phyloP scores from a whole-genome alignment of 2,797 vertebrate species.

The Manis crassicaudata region DNA sequence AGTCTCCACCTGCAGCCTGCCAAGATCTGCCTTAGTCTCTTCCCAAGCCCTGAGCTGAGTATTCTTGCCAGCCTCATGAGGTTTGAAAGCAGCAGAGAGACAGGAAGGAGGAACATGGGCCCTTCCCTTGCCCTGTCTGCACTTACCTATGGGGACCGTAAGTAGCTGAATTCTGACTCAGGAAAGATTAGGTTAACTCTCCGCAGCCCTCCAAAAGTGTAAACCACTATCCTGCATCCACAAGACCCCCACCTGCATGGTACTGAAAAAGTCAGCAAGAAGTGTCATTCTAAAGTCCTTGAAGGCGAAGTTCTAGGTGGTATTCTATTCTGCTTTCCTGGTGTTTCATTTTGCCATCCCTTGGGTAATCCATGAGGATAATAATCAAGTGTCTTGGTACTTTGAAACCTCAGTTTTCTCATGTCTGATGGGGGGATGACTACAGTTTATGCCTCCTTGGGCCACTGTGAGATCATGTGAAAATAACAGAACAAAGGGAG shows the following conservation, averaged over 20 bases:
- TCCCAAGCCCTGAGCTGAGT: not conserved
- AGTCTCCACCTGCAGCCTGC: not conserved
- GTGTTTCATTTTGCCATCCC: not conserved
- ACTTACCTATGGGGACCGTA: fast-evolving
- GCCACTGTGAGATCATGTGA: not conserved
- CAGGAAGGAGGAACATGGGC: fast-evolving
- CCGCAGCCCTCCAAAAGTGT: too few relatives aligned
- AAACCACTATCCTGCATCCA: not conserved
- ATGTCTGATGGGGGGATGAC: not conserved
- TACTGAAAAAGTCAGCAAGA: too few relatives aligned
- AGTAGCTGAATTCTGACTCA: not conserved
- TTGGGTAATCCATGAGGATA: not conserved
- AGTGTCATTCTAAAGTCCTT: not conserved
- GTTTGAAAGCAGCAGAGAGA: not conserved
- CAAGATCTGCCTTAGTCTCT: not conserved
- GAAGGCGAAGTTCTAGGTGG: not conserved
- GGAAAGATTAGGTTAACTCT: not conserved
- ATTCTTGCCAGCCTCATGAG: not conserved
- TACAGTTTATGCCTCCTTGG: not conserved
- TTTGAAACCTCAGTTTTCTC: not conserved
- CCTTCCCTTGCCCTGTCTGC: not conserved
- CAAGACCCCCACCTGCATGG: not conserved
- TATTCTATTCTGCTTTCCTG: not conserved
- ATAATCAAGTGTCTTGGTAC: not conserved
- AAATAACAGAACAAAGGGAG: not conserved